Conservation (phyloP, 2,113 vertebrate species). For the Megaleporinus macrocephalus region DNA sequence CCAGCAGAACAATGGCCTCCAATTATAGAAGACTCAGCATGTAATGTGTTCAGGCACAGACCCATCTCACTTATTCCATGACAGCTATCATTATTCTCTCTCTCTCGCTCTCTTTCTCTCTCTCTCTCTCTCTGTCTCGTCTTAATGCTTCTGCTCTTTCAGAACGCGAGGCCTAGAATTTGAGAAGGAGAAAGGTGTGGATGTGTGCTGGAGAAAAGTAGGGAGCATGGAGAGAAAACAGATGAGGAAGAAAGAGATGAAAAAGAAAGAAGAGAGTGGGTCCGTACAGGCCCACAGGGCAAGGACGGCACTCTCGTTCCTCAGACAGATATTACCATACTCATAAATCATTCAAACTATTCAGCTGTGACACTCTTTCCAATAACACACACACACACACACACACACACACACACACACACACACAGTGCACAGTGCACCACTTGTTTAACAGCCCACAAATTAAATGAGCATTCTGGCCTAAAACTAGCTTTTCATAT, state of each 20-base stretch:
- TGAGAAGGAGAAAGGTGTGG: slow-evolving; percentile 33
- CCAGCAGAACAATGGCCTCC: slow-evolving; percentile 47
- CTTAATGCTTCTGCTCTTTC: background rate
- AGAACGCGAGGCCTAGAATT: slow-evolving; percentile 3
- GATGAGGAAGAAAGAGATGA: background rate
- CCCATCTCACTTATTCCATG: slow-evolving; percentile 34
- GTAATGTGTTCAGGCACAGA: slow-evolving; percentile 32
- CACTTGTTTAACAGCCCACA: background rate
- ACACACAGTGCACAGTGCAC: slow-evolving; percentile 5
- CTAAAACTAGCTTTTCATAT: no score
- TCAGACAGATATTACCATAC: slow-evolving; percentile 49
- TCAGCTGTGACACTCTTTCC: slow-evolving; percentile 36
- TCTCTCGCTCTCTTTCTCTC: no score
- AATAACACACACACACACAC: slow-evolving; percentile 36
- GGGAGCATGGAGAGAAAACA: background rate
- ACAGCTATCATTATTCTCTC: slow-evolving; percentile 54
- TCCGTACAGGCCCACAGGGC: slow-evolving; percentile 47
- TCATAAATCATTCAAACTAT: slow-evolving; percentile 58
- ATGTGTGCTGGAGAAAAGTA: slow-evolving; percentile 32
- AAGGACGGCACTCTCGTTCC: slow-evolving; percentile 44
- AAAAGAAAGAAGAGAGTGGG: background rate
- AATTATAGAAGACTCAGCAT: slow-evolving; percentile 47
- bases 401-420: slow-evolving; percentile 4
- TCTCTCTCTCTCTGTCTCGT: background rate
- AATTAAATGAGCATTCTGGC: background rate